phyloP scores from a whole-genome alignment of 2,113 vertebrate genomes.

The Scomber japonicus region DNA sequence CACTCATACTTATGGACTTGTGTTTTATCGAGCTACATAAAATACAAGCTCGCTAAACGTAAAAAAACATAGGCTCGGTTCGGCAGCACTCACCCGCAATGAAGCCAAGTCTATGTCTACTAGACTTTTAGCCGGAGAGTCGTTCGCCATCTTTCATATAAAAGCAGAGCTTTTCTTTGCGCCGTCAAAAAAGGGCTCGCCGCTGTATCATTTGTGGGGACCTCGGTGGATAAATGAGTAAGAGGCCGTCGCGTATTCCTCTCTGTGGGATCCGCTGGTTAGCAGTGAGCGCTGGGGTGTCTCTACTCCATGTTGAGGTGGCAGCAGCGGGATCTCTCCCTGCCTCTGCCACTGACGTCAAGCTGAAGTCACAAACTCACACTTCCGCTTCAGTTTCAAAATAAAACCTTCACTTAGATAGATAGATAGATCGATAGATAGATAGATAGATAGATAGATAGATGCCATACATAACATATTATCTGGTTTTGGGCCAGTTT shows the following conservation, averaged over 20 bases:
- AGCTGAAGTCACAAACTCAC: fast-evolving
- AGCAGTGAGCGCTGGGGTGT: slow-evolving; percentile 45
- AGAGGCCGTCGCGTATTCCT: slow-evolving; percentile 46
- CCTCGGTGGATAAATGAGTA: neutral
- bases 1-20: fast-evolving
- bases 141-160: slow-evolving; percentile 95
- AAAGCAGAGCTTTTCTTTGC: slow-evolving; percentile 67
- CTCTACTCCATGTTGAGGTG: slow-evolving; percentile 88
- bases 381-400: slow-evolving; percentile 64
- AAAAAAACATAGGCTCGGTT: slow-evolving; percentile 44
- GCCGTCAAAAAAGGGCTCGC: slow-evolving; percentile 8
- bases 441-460: too few relatives aligned
- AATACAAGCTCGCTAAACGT: neutral
- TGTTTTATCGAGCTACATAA: neutral
- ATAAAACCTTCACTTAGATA: slow-evolving; percentile 34
- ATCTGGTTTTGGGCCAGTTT: too few relatives aligned
- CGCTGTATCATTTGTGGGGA: slow-evolving; percentile 56
- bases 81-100: slow-evolving; percentile 90
- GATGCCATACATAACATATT: too few relatives aligned
- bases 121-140: slow-evolving; percentile 97
- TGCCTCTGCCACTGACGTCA: slow-evolving; percentile 19
- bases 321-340: slow-evolving; percentile 72
- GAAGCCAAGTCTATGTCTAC: slow-evolving; percentile 97
- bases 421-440: too few relatives aligned
- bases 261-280: slow-evolving; percentile 51